Percentiles rank a stretch among this genome's conserved stretches.
phyloP scores from a whole-genome alignment of 2,113 vertebrate genomes.

The Phoxinus phoxinus region DNA sequence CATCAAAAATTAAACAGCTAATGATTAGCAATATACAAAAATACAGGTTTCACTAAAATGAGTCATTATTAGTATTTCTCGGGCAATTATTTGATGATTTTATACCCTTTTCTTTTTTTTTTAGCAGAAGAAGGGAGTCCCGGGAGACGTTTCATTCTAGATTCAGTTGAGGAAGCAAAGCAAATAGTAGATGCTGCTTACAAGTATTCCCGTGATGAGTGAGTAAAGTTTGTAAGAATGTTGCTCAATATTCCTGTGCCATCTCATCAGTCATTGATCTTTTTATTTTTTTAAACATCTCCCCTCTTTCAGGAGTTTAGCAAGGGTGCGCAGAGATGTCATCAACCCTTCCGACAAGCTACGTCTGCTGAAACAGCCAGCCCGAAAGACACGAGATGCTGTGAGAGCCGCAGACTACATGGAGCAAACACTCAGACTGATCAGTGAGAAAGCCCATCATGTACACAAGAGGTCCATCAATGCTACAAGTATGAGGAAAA shows the following conservation, averaged over 20 bases:
- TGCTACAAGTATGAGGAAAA: conserved; percentile 76
- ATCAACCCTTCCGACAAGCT: conserved; percentile 80
- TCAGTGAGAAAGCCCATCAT: conserved; percentile 74
- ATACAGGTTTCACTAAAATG: not conserved
- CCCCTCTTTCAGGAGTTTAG: conserved; percentile 77
- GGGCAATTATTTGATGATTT: not conserved
- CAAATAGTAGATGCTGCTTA: conserved; percentile 83
- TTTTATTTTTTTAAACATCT: not conserved
- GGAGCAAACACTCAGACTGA: conserved; percentile 79
- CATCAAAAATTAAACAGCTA: not conserved
- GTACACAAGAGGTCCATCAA: conserved; percentile 81
- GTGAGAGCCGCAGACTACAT: conserved; percentile 85
- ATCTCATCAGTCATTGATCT: not conserved
- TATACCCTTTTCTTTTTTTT: not conserved
- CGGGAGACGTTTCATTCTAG: conserved; percentile 66
- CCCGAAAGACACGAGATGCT: conserved; percentile 70
- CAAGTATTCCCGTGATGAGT: conserved; percentile 76
- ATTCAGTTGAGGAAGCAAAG: conserved; percentile 80
- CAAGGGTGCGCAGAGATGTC: conserved; percentile 68
- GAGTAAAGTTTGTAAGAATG: conserved; percentile 52
- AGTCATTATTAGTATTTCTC: not conserved
- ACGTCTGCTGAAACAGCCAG: conserved; percentile 84
- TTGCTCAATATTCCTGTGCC: not conserved
- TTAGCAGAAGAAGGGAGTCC: conserved; percentile 57
- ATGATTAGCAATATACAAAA: not conserved